Percentiles rank a stretch among this genome's conserved stretches.
Evolutionary conservation across 2,797 vertebrate genomes (phyloP).

Genomic region (Brachyalestes nurse): DNA sequence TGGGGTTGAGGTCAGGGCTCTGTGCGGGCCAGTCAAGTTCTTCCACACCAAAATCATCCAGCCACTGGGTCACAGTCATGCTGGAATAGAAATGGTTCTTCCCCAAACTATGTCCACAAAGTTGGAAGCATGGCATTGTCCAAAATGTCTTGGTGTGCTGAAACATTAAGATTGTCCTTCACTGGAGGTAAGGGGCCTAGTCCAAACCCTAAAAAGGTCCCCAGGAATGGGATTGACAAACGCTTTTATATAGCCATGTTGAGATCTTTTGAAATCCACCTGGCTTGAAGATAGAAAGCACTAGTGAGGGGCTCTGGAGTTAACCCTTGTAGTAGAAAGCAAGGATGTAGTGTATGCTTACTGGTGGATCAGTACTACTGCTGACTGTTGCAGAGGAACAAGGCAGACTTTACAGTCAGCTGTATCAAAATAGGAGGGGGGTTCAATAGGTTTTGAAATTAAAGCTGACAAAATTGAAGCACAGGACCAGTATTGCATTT

Average conservation of each 20-base stretch:
- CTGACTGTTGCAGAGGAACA: slow-evolving; percentile 1
- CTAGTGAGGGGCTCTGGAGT: neutral
- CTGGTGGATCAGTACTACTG: neutral
- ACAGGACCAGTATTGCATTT: neutral
- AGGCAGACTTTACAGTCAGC: neutral
- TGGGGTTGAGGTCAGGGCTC: no score
- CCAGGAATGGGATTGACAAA: neutral
- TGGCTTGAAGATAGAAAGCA: neutral
- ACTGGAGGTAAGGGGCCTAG: no score
- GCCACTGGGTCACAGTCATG: no score
- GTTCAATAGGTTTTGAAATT: neutral
- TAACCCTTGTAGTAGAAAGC: neutral
- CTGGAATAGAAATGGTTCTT: no score
- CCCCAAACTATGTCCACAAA: no score
- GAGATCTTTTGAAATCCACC: neutral
- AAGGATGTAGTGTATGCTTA: neutral
- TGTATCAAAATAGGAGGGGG: no score
- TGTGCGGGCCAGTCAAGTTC: no score
- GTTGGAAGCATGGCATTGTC: no score
- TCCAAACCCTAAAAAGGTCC: neutral
- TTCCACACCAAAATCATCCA: no score
- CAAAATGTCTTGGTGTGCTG: no score
- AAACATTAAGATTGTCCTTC: no score
- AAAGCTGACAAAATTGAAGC: neutral
- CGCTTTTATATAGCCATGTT: neutral